Base-by-base conservation (phyloP, 2,888 invertebrate genomes). In the Aphodius sticticus region DNA sequence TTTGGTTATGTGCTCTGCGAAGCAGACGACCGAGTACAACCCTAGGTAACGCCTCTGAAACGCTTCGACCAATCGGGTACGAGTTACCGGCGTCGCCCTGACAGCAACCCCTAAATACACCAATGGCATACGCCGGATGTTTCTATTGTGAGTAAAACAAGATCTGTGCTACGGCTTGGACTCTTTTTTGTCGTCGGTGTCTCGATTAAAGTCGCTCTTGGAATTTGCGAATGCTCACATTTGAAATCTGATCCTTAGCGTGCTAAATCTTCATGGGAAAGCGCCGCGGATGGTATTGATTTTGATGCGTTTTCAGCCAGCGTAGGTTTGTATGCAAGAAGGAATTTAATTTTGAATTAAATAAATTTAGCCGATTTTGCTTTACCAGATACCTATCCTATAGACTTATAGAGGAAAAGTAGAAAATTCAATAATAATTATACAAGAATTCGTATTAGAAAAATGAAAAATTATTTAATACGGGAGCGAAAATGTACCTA, bases 51-150 rank as follows among this genome's bases (percentile, higher is more conserved):
- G 84, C 83, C 83, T 79, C 82, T 79, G 76, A 80, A 69, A 78
- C 81, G 74, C 38, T 53, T 16, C 80, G 70, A 16, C 82, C 79
- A 83, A 83, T 81, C 74, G 72, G 2, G 35, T 16, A 9, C n/a
- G 70, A 76, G 38, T 82, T 82, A 81, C 78, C 79, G 75, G 77
- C 84, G 84, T 84, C 82, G 84, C 84, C 83, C 83, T 84, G 85
- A 84, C 84, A 84, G 84, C 85, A 84, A 83, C 86, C 86, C 86
- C 81, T 69, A 70, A 35, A 69, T 16, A 77, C 16, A 77, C 87
- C 86, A 86, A 87, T 87, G 38, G 80, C 26, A 16, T 37, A 7
- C 69, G 38, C 36, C 70, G 70, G 71, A 76, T 80, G 74, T 70
- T 78, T 77, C 78, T 16, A 69, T 80, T 76, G 37, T 76, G 14